A percentile compares a stretch with the other conserved stretches of the same genome.
These are phyloP conservation scores for Lophius piscatorius DNA, from an alignment of 2,113 vertebrate species.

Conservation along the genomic window DNA sequence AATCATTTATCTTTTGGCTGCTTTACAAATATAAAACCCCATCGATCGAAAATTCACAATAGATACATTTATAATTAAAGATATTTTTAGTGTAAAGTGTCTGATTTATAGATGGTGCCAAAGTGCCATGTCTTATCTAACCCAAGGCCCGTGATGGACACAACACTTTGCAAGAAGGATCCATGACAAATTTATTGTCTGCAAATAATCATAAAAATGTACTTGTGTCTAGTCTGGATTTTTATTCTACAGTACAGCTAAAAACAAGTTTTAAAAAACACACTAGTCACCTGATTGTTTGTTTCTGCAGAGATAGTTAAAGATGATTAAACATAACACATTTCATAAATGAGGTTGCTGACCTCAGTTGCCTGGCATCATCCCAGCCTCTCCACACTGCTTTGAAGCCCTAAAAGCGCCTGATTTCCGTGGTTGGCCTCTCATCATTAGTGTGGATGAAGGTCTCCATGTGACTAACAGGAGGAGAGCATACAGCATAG, in stretches of 20 bases:
- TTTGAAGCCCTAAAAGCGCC: constrained; percentile 40
- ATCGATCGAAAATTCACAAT: no score
- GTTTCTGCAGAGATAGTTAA: constrained; percentile 9
- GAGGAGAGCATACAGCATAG: constrained; percentile 43
- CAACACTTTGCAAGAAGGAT: no score
- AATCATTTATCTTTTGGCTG: no score
- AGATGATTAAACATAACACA: constrained; percentile 9
- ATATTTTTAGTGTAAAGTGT: no score
- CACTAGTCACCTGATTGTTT: not conserved
- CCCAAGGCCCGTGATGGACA: no score
- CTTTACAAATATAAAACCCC: no score
- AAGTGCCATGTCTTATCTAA: no score
- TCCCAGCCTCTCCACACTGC: constrained; percentile 8
- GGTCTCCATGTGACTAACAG: constrained; percentile 66
- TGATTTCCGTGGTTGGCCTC: constrained; percentile 52
- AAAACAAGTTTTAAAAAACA: not conserved
- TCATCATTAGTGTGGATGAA: constrained; percentile 47
- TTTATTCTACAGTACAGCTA: not conserved
- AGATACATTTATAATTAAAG: no score
- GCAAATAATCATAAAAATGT: not conserved
- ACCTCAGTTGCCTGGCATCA: constrained; percentile 33
- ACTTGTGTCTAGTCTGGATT: not conserved
- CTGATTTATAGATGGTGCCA: no score
- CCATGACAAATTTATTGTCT: no score
- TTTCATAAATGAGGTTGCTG: constrained; percentile 32